phyloP scores from a whole-genome alignment of 2,113 vertebrate genomes.

The Pongo pygmaeus region DNA sequence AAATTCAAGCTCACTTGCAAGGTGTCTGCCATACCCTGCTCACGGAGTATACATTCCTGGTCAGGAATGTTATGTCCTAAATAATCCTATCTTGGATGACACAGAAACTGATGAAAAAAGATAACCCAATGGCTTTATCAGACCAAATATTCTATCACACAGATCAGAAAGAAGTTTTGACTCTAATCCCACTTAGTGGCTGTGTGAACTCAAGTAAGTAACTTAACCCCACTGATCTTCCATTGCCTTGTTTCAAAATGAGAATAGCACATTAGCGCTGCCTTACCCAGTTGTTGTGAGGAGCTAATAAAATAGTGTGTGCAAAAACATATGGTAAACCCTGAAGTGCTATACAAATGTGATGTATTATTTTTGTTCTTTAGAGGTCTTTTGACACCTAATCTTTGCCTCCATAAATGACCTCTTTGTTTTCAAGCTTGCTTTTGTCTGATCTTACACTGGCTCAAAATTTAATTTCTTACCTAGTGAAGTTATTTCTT shows the following conservation, averaged over 20 bases:
- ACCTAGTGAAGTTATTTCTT: neutral
- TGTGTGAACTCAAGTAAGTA: neutral
- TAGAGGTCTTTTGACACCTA: neutral
- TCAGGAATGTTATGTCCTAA: conserved; percentile 2
- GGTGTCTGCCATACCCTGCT: neutral
- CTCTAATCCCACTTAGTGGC: neutral
- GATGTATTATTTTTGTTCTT: neutral
- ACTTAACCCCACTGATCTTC: neutral
- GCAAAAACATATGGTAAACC: neutral
- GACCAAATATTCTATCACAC: neutral
- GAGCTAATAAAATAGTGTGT: neutral
- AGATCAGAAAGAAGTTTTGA: neutral
- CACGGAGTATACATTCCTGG: neutral
- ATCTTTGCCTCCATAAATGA: neutral
- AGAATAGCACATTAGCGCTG: neutral
- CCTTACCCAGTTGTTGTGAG: neutral
- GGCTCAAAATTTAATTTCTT: conserved; percentile 25
- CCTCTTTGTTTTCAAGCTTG: neutral
- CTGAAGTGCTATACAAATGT: neutral
- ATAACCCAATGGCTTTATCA: neutral
- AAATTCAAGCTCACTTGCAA: neutral
- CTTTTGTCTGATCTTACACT: conserved; percentile 19
- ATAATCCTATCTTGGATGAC: conserved; percentile 21
- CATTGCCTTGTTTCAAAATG: neutral
- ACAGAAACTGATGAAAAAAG: neutral